Evolutionary conservation across 2,797 vertebrate genomes (phyloP), one percentile per base, ranked within the genome.

Genomic region (Mormyrops attenuatus): DNA sequence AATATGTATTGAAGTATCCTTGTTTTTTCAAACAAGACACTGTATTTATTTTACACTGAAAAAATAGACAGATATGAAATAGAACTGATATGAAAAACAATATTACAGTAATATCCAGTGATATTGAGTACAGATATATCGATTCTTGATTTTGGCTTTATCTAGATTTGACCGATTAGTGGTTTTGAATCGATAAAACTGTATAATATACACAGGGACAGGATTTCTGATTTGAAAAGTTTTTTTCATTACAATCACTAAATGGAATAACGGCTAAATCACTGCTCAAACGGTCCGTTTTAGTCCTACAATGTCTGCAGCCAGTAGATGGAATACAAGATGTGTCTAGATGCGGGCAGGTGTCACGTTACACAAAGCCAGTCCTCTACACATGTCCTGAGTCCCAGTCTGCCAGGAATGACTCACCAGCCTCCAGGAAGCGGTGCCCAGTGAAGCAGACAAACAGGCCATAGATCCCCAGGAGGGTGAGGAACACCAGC

Each of bases 391-490:
- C 11, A 49, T 26, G 7, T 49, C 17, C 49, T 52, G 20, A 22
- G 13, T 20, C 13, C 3, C 50, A 7, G 5, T 80, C 73, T 44
- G 73, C 38, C 15, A 41, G 73, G 34, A 49, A 13, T 47, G 20
- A 84, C 89, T 89, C 73, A 91, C 90, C 90, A 17, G 90, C 88
- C 55, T 88, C 89, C 22, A 90, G 88, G 20, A 91, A 86, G n/a
- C 89, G 50, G 63, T 91, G 90, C 7, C 90, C 90, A 34, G 84
- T 5, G 34, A 91, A 89, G 66, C 90, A 91, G 22, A 91, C 80
- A 20, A 89, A 80, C 44, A 91, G 60, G 13, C 90, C 90, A 80
- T 17, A 91, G 63, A 87, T 30, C 17, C 90, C 90, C 17, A 91
- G 52, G n/a, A 90, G 9, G 9, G 90, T 86, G 88, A 89, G 86